phyloP scores from a whole-genome alignment of 2,888 invertebrate species.

The Ditula angustiorana region DNA sequence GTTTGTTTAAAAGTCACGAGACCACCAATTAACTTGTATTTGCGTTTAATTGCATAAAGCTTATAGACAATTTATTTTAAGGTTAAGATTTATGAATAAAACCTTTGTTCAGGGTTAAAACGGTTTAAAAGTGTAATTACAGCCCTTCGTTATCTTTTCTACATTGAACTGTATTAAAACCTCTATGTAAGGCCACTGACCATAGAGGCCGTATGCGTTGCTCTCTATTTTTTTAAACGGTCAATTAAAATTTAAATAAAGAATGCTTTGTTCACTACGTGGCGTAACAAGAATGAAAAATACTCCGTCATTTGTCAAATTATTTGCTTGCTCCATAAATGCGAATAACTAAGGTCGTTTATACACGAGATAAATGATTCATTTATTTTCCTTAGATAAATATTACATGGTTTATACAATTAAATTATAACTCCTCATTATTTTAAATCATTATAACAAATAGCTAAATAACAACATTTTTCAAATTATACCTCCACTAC shows the following conservation, averaged over 20 bases:
- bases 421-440: too few species aligned
- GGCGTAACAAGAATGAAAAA: not conserved
- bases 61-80: slow-evolving; percentile 33
- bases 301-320: slow-evolving; percentile 10
- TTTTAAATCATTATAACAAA: too few species aligned
- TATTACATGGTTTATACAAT: too few species aligned
- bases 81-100: slow-evolving; percentile 38
- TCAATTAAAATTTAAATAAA: slow-evolving; percentile 28
- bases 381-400: not conserved
- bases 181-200: slow-evolving; percentile 43
- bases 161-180: slow-evolving; percentile 34
- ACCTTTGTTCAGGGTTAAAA: slow-evolving; percentile 39
- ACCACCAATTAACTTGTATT: slow-evolving; percentile 12
- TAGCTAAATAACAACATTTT: too few species aligned
- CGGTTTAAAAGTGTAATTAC: slow-evolving; percentile 32
- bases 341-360: not conserved
- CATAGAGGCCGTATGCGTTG: slow-evolving; percentile 42
- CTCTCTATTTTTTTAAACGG: slow-evolving; percentile 29
- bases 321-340: not conserved
- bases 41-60: slow-evolving; percentile 11
- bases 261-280: slow-evolving; percentile 22
- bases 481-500: too few species aligned
- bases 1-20: not conserved
- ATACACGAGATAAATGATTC: not conserved
- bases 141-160: slow-evolving; percentile 39